Conservation (phyloP, 2,888 invertebrate species). For the Trileptium ribeirensis region DNA sequence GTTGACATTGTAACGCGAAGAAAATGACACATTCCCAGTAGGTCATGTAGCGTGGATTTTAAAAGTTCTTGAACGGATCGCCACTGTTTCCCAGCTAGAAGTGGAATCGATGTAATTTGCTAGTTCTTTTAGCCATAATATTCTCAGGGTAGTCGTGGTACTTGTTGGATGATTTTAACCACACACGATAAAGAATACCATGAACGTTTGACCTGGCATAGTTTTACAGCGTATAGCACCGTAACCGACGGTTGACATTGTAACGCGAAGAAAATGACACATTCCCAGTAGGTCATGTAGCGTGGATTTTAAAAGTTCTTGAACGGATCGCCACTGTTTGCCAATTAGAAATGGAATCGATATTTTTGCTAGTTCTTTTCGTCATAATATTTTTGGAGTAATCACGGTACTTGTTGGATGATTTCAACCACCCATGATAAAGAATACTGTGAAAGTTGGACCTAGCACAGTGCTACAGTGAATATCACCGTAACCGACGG, state of each 20-base stretch:
- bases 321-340: slow-evolving; percentile 95
- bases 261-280: slow-evolving; percentile 99
- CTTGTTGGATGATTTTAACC: too few relatives aligned
- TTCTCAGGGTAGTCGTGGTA: too few relatives aligned
- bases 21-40: slow-evolving; percentile 99
- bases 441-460: slow-evolving; percentile 97
- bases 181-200: slow-evolving; percentile 99
- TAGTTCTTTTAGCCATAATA: too few relatives aligned
- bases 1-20: slow-evolving; percentile 99
- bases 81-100: slow-evolving; percentile 97
- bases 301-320: slow-evolving; percentile 90
- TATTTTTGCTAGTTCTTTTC: too few relatives aligned
- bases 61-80: slow-evolving; percentile 85
- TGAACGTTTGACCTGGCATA: slow-evolving; percentile 92
- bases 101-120: too few relatives aligned
- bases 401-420: too few relatives aligned
- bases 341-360: slow-evolving; percentile 66
- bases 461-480: slow-evolving; percentile 96
- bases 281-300: slow-evolving; percentile 95
- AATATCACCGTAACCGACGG: slow-evolving; percentile 93
- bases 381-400: too few relatives aligned
- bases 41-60: slow-evolving; percentile 85
- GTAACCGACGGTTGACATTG: slow-evolving; percentile 97
- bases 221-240: slow-evolving; percentile 99
- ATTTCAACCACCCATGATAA: slow-evolving; percentile 99